phyloP scores from a whole-genome alignment of 2,888 invertebrate genomes.

The Nomada goodeniana region DNA sequence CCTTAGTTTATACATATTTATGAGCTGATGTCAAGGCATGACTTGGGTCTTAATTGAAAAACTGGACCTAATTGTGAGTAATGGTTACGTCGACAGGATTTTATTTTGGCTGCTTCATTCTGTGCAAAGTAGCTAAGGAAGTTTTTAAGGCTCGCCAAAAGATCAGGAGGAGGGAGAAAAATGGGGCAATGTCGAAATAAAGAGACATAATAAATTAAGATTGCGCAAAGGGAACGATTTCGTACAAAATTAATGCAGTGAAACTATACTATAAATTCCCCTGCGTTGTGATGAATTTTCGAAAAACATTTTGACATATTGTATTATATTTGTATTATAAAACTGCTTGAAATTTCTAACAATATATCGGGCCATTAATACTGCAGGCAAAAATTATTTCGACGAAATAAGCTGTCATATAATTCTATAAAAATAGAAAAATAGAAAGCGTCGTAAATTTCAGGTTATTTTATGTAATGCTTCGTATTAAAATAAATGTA shows the following conservation, averaged over 20 bases:
- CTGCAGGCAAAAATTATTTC: no score
- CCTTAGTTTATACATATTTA: slow-evolving; percentile 70
- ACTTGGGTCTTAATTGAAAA: slow-evolving; percentile 71
- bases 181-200: slow-evolving; percentile 17
- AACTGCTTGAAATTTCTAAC: no score
- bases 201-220: slow-evolving; percentile 46
- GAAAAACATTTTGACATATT: background rate
- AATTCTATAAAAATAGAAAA: no score
- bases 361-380: no score
- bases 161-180: slow-evolving; percentile 9
- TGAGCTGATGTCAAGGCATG: slow-evolving; percentile 56
- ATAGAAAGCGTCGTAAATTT: no score
- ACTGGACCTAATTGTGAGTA: slow-evolving; percentile 73
- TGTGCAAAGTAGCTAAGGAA: slow-evolving; percentile 32
- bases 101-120: slow-evolving; percentile 57
- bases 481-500: no score
- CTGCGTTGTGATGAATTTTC: background rate
- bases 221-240: slow-evolving; percentile 1
- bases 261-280: background rate
- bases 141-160: slow-evolving; percentile 35
- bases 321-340: no score
- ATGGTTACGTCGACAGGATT: slow-evolving; percentile 59
- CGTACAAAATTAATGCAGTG: background rate
- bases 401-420: no score
- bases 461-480: no score